Evolutionary conservation across 2,797 vertebrate genomes (phyloP), one percentile per base, ranked within the genome.

Genomic region (Sardinella longiceps): DNA sequence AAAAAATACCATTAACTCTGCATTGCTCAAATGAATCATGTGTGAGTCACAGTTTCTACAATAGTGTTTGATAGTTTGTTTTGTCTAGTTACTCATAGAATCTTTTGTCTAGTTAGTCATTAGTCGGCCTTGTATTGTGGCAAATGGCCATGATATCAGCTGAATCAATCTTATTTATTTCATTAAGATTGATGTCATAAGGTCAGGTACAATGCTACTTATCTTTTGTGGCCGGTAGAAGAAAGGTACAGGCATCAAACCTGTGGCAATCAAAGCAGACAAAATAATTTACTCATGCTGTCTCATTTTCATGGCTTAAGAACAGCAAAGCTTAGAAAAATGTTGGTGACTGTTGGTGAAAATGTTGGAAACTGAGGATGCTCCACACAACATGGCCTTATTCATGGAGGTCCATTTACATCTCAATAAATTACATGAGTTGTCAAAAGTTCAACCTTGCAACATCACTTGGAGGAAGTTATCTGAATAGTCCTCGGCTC

Each of bases 401-500:
- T 74, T 37, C 14, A 20, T 33, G 66, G 18, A 15, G 43, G 33
- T 77, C 5, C 1, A n/a, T 77, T 77, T 43, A 43, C 18, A 77
- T 39, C 37, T 77, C 7, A 77, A 23, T 77, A 43, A 74, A 77
- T 20, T 10, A 77, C 2, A 74, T 18, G 18, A 74, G 66, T 74
- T 74, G 66, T 39, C 30, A 74, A 74, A 37, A 37, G 30, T 11
- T 37, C 14, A 33, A 33, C 15, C 4, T 9, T 77, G 37, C 70
- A 39, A 33, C 63, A 77, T 77, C 33, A 43, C 37, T 43, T 77
- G 33, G 33, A 43, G 70, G 70, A 77, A 23, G 70, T 89, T 88
- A 93, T 92, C 91, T 82, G 84, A 90, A 84, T 87, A 88, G 89
- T 87, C 88, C 81, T 70, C 46, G 58, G 82, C 80, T 88, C 85